Evolutionary conservation across 2,113 vertebrate genomes (phyloP).

Genomic region (Gallinago jamesoni): DNA sequence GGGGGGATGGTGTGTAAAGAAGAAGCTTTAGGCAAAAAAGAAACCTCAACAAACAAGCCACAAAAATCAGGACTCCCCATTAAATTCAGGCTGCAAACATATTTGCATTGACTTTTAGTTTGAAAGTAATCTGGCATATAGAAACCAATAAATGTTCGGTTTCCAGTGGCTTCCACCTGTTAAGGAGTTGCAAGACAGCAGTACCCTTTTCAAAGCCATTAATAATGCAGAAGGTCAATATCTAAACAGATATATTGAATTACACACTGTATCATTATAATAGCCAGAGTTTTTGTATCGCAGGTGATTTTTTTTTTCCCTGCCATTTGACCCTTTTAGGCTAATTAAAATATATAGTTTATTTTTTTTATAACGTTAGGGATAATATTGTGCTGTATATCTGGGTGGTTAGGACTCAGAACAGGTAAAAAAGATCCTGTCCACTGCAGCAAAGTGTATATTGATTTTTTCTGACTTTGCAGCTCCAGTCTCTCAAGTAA

Average conservation of each 20-base stretch:
- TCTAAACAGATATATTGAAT: constrained; percentile 53
- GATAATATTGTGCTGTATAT: not conserved
- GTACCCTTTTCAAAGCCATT: constrained; percentile 49
- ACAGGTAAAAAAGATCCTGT: not conserved
- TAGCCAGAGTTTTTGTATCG: not conserved
- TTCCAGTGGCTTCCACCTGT: constrained; percentile 49
- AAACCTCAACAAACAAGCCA: not conserved
- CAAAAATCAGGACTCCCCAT: not conserved
- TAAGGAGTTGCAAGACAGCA: constrained; percentile 31
- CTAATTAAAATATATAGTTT: constrained; percentile 20
- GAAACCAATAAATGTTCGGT: constrained; percentile 45
- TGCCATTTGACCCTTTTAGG: constrained; percentile 2
- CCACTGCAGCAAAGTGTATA: not conserved
- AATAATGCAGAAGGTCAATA: constrained; percentile 59
- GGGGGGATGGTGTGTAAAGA: not conserved
- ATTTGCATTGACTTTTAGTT: not conserved
- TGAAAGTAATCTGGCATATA: constrained; percentile 16
- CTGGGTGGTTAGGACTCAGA: not conserved
- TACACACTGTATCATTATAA: constrained; percentile 14
- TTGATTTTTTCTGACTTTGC: constrained; percentile 10
- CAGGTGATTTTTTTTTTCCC: constrained; percentile 1
- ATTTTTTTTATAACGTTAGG: not conserved
- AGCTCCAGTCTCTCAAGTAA: not conserved
- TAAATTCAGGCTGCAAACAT: not conserved
- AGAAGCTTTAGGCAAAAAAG: not conserved